Conservation (phyloP, 2,113 vertebrate genomes). For the Zosterops borbonicus region DNA sequence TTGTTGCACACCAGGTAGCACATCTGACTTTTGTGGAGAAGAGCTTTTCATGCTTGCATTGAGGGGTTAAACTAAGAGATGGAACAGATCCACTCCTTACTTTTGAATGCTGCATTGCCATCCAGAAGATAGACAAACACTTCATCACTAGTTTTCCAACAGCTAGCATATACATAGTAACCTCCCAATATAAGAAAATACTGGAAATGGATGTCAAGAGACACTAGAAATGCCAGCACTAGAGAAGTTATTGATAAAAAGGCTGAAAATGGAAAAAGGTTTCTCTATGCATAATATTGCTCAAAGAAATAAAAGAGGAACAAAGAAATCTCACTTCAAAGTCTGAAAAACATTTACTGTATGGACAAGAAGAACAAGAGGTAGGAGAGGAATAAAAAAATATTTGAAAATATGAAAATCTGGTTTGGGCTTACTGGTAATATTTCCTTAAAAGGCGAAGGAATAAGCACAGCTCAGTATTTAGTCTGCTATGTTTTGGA, state of each 20-base stretch:
- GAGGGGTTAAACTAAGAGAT: background rate
- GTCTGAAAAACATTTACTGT: background rate
- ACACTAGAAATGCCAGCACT: background rate
- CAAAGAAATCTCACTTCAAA: background rate
- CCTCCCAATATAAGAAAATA: background rate
- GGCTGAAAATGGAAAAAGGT: background rate
- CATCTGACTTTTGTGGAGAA: background rate
- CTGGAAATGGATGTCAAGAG: background rate
- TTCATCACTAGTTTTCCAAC: background rate
- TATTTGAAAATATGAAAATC: background rate
- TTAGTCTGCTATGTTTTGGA: background rate
- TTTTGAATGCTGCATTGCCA: background rate
- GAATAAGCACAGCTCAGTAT: background rate
- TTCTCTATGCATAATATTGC: background rate
- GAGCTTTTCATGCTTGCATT: fast-evolving
- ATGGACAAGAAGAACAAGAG: background rate
- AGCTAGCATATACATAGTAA: background rate
- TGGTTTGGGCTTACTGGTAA: background rate
- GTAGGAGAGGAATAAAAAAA: background rate
- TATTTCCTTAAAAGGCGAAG: background rate
- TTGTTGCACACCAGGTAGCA: background rate
- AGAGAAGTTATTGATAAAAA: background rate
- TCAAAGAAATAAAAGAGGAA: background rate
- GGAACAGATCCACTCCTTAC: background rate
- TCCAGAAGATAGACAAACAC: background rate